A percentile compares a stretch with the other conserved stretches of the same genome.
phyloP scores from a whole-genome alignment of 1,140 invertebrate species.

The Popillia japonica region DNA sequence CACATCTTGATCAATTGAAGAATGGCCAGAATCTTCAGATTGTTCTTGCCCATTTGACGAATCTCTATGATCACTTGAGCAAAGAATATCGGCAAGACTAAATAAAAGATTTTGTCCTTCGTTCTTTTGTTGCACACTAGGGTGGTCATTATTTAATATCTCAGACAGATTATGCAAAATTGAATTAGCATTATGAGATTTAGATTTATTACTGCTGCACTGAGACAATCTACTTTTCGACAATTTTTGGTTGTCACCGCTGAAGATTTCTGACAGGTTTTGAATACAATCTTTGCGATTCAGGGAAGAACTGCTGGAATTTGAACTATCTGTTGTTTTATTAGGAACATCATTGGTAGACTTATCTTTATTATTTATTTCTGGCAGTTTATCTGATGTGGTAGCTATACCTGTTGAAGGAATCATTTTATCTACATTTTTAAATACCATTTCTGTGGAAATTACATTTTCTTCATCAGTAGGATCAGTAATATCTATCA shows the following conservation, averaged over 20 bases:
- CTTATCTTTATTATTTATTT: neutral
- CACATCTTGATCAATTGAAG: constrained; percentile 43
- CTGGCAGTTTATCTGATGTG: neutral
- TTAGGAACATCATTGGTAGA: neutral
- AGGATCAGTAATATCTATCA: constrained; percentile 34
- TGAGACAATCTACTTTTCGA: constrained; percentile 13
- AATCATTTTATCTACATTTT: constrained; percentile 43
- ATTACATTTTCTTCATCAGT: neutral
- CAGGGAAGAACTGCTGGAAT: neutral
- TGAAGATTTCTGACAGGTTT: neutral
- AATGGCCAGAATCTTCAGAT: constrained; percentile 45
- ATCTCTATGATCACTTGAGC: constrained; percentile 2
- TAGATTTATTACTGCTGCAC: constrained; percentile 12
- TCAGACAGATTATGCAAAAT: constrained; percentile 41
- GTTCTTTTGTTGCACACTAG: constrained; percentile 39
- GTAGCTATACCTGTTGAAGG: neutral
- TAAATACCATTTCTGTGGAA: constrained; percentile 39
- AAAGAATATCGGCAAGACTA: constrained; percentile 42
- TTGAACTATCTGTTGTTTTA: neutral
- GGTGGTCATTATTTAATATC: constrained; percentile 42
- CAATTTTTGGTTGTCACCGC: neutral
- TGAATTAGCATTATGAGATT: constrained; percentile 39
- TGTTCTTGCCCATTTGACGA: constrained; percentile 3
- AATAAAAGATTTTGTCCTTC: constrained; percentile 44
- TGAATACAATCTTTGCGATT: neutral